These are phyloP conservation scores for Grus americana DNA, from an alignment of 2,113 vertebrate species.

Conservation along the genomic window DNA sequence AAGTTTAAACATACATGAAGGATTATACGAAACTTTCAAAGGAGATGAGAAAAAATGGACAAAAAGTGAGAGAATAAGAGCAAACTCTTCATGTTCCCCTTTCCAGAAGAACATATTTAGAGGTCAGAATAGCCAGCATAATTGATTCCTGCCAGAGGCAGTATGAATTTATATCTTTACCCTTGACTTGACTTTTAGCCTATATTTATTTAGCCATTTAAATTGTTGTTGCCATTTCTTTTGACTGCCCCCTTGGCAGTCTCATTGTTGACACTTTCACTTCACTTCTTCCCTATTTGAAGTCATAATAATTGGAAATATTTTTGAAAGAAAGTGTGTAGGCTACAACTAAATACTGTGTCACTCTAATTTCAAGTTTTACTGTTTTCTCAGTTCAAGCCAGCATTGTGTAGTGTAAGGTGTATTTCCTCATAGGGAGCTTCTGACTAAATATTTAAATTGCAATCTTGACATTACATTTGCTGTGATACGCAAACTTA, in stretches of 20 bases:
- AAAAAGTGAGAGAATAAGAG: background rate
- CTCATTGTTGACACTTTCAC: conserved; percentile 53
- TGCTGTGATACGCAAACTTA: background rate
- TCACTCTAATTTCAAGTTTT: background rate
- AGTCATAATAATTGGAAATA: background rate
- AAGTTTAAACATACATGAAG: background rate
- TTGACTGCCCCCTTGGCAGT: conserved; percentile 65
- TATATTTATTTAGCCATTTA: conserved; percentile 64
- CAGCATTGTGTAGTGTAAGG: background rate
- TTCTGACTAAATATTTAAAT: background rate
- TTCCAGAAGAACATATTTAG: conserved; percentile 21
- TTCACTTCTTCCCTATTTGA: background rate
- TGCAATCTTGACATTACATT: background rate
- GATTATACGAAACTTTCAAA: background rate
- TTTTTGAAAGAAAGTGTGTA: background rate
- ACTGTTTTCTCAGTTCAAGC: background rate
- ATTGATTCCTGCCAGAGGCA: conserved; percentile 63
- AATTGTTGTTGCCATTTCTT: conserved; percentile 61
- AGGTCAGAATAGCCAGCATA: conserved; percentile 42
- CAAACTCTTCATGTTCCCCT: background rate
- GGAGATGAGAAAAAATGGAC: background rate
- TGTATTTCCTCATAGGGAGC: background rate
- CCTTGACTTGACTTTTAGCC: conserved; percentile 72
- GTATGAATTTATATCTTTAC: conserved; percentile 65
- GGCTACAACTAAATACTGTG: background rate